These are phyloP conservation scores for Pantherophis guttatus DNA, from an alignment of 2,113 vertebrate species.

Conservation along the genomic window DNA sequence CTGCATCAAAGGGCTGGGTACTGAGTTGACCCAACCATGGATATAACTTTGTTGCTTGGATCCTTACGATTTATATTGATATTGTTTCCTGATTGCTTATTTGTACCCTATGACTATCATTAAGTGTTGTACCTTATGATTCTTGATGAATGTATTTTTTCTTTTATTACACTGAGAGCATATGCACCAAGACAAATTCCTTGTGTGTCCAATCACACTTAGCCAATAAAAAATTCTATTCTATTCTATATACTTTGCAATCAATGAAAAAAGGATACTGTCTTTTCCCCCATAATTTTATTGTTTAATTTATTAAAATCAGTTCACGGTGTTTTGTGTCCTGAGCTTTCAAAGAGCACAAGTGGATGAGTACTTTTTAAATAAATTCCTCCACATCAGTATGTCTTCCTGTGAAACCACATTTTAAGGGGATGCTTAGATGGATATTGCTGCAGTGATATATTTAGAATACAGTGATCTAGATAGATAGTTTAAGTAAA, in stretches of 20 bases:
- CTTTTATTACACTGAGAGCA: too few species aligned
- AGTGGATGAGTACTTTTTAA: background rate
- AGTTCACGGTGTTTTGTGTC: background rate
- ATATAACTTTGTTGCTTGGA: background rate
- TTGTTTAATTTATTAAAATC: background rate
- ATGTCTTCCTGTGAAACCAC: background rate
- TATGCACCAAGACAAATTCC: too few species aligned
- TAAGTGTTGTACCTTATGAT: too few species aligned
- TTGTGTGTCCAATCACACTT: too few species aligned
- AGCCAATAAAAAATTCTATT: too few species aligned
- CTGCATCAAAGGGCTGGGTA: background rate
- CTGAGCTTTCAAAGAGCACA: background rate
- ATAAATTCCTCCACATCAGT: background rate
- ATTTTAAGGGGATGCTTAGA: background rate
- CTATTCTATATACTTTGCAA: background rate
- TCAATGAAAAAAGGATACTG: background rate
- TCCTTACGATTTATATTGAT: too few species aligned
- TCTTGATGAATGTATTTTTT: too few species aligned
- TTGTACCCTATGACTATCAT: too few species aligned
- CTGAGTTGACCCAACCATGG: background rate
- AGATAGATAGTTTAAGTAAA: background rate
- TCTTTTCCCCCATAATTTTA: background rate
- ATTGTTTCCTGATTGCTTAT: too few species aligned
- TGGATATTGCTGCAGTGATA: background rate
- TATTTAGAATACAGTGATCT: background rate